These are phyloP conservation scores for Danio albolineatus DNA, from an alignment of 2,797 vertebrate species.

Conservation along the genomic window DNA sequence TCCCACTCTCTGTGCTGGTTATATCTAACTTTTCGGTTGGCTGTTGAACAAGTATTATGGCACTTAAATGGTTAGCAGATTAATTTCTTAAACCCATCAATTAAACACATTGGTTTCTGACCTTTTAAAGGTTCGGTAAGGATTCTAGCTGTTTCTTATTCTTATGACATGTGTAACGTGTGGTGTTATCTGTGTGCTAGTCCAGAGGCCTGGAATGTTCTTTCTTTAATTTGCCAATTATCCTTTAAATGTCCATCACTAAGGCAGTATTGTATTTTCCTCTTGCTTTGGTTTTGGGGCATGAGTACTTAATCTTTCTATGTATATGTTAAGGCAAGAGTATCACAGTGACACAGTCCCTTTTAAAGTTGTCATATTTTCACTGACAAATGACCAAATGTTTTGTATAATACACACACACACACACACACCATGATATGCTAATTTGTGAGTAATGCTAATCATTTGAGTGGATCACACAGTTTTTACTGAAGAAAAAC, in stretches of 20 bases:
- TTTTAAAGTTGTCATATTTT: slow-evolving; percentile 54
- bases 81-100: slow-evolving; percentile 27
- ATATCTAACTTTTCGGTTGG: slow-evolving; percentile 25
- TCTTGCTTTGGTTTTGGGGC: slow-evolving; percentile 52
- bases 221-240: slow-evolving; percentile 48
- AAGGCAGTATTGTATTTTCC: slow-evolving; percentile 55
- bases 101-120: slow-evolving; percentile 39
- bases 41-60: slow-evolving; percentile 23
- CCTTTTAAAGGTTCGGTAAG: slow-evolving; percentile 18
- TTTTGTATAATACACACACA: slow-evolving; percentile 50
- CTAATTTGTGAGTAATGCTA: slow-evolving; percentile 50
- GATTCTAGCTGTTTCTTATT: slow-evolving; percentile 45
- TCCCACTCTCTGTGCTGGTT: slow-evolving; percentile 38
- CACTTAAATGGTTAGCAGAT: slow-evolving; percentile 25
- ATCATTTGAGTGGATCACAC: slow-evolving; percentile 47
- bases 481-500: slow-evolving; percentile 44
- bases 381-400: slow-evolving; percentile 58
- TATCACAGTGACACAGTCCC: slow-evolving; percentile 51
- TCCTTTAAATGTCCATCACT: slow-evolving; percentile 46
- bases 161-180: slow-evolving; percentile 45
- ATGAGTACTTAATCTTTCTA: slow-evolving; percentile 54
- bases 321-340: slow-evolving; percentile 37
- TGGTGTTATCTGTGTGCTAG: slow-evolving; percentile 45
- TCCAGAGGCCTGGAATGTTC: slow-evolving; percentile 52
- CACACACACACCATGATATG: slow-evolving; percentile 48